Evolutionary conservation across 2,888 invertebrate genomes (phyloP), one percentile per base, ranked within the genome.

Genomic region (Phymatocera aterrima): DNA sequence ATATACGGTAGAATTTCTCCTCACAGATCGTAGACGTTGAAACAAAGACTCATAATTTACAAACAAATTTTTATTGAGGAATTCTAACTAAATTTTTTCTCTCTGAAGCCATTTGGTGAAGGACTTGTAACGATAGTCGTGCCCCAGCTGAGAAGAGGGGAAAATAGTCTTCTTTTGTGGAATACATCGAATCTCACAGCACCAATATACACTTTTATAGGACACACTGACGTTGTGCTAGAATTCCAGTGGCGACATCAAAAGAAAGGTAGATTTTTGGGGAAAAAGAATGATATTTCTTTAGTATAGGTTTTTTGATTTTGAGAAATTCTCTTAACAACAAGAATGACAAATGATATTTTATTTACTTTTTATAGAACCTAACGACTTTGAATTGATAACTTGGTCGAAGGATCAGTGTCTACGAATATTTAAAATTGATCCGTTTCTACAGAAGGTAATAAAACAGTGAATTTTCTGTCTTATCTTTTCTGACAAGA

Each of bases 391-490:
- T 87, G 97, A 98, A 89, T 91, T 99, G 64, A 95, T 98, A 0
- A 98, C 98, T 1, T 99, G 98, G 98, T 97, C 97, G 0, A 95
- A 97, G 87, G 98, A 99, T 92, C 97, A 98, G 88, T 97, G 96
- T 15, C 92, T 99, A 51, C 93, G 98, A 77, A 94, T 98, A 28
- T 98, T 98, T 97, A 94, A 95, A 86, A 96, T 98, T 87, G 97
- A 97, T 88, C 94, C 96, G 54, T 94, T 95, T 80, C 91, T 98
- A 81, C 94, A 97, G 84, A 97, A 97, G 91, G 92, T 92, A 85
- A 81, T 0, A 5, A 43, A 12, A 12, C 5, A 5, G 37, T 8
- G 15, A 2, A 18, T 3, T 74, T 54, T 75, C 61, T 78, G 31
- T 54, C 78, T 51, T 48, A 64, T 12, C 34, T 65, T 40, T 46